Evolutionary conservation across 2,113 vertebrate species (phyloP).

Genomic region (Aleadryas rufinucha): DNA sequence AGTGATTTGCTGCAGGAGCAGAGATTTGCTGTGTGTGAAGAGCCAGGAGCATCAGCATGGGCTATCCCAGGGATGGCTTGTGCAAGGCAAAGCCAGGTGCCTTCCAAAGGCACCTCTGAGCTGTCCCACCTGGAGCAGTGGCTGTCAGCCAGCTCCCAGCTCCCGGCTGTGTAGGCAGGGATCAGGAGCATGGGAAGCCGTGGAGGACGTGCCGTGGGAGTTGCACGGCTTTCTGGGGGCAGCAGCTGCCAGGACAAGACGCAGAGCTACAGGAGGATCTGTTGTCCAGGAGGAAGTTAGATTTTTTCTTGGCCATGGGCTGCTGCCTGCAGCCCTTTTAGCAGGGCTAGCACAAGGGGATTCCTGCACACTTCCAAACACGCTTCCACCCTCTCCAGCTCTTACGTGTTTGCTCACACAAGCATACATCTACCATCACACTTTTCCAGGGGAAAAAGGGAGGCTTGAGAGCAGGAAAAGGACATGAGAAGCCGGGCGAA

Average conservation of each 20-base stretch:
- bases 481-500: neutral
- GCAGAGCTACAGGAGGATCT: neutral
- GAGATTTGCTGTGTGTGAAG: neutral
- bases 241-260: neutral
- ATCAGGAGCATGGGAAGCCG: neutral
- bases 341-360: neutral
- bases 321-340: neutral
- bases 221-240: neutral
- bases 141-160: neutral
- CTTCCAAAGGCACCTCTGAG: neutral
- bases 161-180: fast-evolving
- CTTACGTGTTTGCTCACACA: neutral
- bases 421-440: neutral
- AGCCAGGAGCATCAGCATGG: neutral
- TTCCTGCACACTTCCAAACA: neutral
- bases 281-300: neutral
- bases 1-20: neutral
- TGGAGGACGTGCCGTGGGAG: neutral
- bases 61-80: neutral
- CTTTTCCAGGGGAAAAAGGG: neutral
- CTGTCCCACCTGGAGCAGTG: neutral
- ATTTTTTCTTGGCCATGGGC: neutral
- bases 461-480: neutral
- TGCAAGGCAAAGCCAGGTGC: neutral
- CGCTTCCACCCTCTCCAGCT: neutral